Evolutionary conservation across 2,888 invertebrate species (phyloP), one percentile per base, ranked within the genome.

Genomic region (Venusia cambrica): DNA sequence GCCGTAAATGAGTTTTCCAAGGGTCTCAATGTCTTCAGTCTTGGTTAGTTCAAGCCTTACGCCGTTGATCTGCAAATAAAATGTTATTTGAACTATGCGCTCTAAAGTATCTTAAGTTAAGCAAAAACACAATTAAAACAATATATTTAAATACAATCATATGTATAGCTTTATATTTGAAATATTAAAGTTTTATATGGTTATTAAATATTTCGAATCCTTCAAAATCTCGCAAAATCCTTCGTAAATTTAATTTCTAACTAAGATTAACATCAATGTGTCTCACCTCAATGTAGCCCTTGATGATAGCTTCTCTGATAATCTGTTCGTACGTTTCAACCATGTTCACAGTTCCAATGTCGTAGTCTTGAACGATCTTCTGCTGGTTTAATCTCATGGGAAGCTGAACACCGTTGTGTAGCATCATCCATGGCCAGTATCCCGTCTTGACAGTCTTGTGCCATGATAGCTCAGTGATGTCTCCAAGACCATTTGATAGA

Each of bases 281-380:
- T 62, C 54, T 60, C 57, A 87, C 85, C 51, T 83, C 83, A 48
- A 81, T 57, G 51, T 64, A 88, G 53, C 91, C 90, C 45, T 79
- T 83, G 38, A 89, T 79, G 44, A 91, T 88, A 44, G 89, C 89
- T 40, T 90, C 89, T 31, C 74, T 80, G 42, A 91, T 89, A 39
- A 91, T 88, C 31, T 64, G 77, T 62, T 90, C 90, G 53, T 80
- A 80, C 15, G 73, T 64, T 36, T 81, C 62, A 8, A 74, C 71
- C 4, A 81, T 44, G 28, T 64, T 65, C 10, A 80, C 44, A 1
- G 63, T 41, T 9, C 69, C 60, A 17, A 70, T 40, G 38, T 83
- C 74, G 4, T 66, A 48, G 6, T 84, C 72, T 18, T 59, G 59
- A 4, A 70, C 50, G 39, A 80, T 54, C 15, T 69, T 55, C 33